A percentile compares a stretch with the other conserved stretches of the same genome.
phyloP scores from a whole-genome alignment of 2,113 vertebrate genomes.

The Sitta europaea region DNA sequence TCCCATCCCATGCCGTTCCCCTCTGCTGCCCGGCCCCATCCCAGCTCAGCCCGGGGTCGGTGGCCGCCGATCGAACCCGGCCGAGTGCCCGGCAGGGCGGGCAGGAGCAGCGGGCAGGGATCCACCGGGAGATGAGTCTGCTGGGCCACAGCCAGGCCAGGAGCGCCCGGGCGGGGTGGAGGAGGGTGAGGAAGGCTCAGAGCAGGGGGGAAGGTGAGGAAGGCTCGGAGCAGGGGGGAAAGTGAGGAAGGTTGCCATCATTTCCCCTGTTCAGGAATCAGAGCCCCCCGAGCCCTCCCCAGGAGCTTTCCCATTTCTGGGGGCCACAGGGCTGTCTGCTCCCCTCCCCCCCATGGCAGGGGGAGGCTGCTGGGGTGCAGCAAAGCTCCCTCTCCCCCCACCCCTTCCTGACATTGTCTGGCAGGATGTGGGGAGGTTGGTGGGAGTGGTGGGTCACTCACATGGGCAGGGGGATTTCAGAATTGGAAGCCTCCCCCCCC shows the following conservation, averaged over 20 bases:
- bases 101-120: not conserved
- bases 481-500: rapidly evolving
- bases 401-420: not conserved
- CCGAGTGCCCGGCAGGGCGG: not conserved
- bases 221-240: not conserved
- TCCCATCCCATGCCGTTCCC: not conserved
- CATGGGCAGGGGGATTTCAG: not conserved
- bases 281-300: not conserved
- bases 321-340: not conserved
- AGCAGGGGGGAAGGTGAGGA: not conserved
- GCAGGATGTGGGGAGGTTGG: not conserved
- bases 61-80: not conserved
- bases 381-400: not conserved
- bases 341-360: too few species aligned
- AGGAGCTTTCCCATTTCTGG: not conserved
- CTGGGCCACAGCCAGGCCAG: not conserved
- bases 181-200: not conserved
- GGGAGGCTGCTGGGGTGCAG: not conserved
- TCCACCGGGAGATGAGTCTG: not conserved
- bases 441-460: not conserved
- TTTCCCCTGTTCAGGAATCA: not conserved
- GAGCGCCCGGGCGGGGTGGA: not conserved
- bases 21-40: not conserved
- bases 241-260: not conserved
- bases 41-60: not conserved